Evolutionary conservation across 2,888 invertebrate species (phyloP), one percentile per base, ranked within the genome.

Genomic region (Beris morrisii): DNA sequence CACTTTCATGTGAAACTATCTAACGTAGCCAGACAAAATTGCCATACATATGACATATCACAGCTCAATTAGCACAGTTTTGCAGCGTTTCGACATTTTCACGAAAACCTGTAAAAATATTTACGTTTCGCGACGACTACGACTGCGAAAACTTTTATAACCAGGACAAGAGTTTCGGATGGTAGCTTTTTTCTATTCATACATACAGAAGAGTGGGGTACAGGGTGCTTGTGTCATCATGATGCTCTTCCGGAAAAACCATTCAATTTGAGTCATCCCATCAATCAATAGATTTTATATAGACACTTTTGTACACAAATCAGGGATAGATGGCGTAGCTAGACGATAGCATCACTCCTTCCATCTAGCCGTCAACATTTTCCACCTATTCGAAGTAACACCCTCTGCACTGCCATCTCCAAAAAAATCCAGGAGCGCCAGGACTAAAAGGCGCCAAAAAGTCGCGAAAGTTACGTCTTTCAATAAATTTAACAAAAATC

Each of bases 401-500:
- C 28, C n/a, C 56, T 43, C 22, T 22, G 22, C 22, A 9, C 56
- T 6, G 22, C 22, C 6, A 53, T 22, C 15, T n/a, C 28, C 30
- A n/a, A 7, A 6, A 64, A 64, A 64, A 50, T 57, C 52, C 56
- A 57, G 56, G 65, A 57, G 56, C 30, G 52, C 43, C 61, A 61
- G 52, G 58, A 53, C 52, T 11, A 15, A 52, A 54, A 67, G 69
- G 69, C 69, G 69, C 69, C 69, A 65, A 69, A 69, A 69, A 56
- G 69, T 69, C 69, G 69, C 66, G 59, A 69, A 69, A 69, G 67
- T 69, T 69, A 69, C 66, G 67, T 69, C 69, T 69, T 67, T 69
- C 69, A 67, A 69, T 69, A 69, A 69, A 69, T 69, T 69, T 69
- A 69, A 69, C 69, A 67, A 67, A 69, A 69, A 69, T 69, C 69